These are phyloP conservation scores for Nymphalis io DNA, from an alignment of 1,140 invertebrate species.

Conservation along the genomic window DNA sequence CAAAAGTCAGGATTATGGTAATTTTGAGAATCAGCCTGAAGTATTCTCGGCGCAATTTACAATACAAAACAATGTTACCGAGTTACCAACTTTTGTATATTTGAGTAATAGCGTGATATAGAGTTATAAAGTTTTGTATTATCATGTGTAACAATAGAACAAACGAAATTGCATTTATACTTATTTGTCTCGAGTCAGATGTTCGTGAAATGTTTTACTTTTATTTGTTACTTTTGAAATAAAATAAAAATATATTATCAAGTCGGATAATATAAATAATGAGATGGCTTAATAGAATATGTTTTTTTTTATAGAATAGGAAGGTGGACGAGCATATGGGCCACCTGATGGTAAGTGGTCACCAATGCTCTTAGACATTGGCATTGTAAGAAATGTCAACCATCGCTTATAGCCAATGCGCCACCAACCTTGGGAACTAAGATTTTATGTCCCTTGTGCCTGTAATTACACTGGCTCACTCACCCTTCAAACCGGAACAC, in stretches of 20 bases:
- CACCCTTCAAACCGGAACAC: too few relatives aligned
- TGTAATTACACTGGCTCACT: too few relatives aligned
- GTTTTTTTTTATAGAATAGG: too few relatives aligned
- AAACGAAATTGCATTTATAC: conserved; percentile 17
- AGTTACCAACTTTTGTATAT: conserved; percentile 29
- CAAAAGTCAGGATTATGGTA: conserved; percentile 39
- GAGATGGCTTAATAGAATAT: too few relatives aligned
- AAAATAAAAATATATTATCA: neutral
- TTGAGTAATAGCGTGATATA: conserved; percentile 32
- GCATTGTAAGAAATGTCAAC: too few relatives aligned
- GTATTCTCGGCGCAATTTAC: conserved; percentile 33
- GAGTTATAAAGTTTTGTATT: conserved; percentile 31
- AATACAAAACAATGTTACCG: conserved; percentile 36
- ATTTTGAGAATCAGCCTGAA: conserved; percentile 33
- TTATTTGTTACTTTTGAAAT: neutral
- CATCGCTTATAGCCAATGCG: too few relatives aligned
- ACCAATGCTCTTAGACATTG: too few relatives aligned
- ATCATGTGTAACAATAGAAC: conserved; percentile 25
- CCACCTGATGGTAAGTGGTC: too few relatives aligned
- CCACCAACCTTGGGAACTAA: too few relatives aligned
- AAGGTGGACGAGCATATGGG: too few relatives aligned
- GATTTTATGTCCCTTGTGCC: too few relatives aligned
- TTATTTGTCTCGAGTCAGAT: conserved; percentile 21
- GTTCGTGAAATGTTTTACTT: conserved; percentile 1
- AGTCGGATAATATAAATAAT: too few relatives aligned